Evolutionary conservation across 2,797 vertebrate species (phyloP).

Genomic region (Falco rusticolus): DNA sequence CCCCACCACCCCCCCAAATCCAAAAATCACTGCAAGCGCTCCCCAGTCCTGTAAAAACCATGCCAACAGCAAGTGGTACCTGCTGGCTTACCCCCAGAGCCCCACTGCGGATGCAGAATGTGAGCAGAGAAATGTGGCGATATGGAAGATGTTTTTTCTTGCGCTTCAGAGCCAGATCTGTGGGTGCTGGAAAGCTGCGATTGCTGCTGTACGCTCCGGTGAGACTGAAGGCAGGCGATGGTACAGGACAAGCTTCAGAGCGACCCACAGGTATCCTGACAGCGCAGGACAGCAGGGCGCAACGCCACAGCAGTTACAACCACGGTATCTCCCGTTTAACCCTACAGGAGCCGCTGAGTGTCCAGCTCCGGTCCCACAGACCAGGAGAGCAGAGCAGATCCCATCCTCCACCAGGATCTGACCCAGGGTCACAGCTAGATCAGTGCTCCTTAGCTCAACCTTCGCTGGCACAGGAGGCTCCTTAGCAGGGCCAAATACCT

Average conservation of each 20-base stretch:
- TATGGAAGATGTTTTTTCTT: neutral
- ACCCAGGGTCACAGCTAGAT: neutral
- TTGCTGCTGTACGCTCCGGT: neutral
- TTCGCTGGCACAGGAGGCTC: neutral
- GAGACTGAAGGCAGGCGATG: neutral
- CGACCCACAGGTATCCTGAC: neutral
- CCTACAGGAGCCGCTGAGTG: neutral
- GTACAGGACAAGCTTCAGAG: neutral
- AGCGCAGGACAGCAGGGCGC: neutral
- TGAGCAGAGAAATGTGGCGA: fast-evolving
- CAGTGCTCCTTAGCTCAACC: neutral
- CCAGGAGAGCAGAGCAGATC: neutral
- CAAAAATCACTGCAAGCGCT: neutral
- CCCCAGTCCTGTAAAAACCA: neutral
- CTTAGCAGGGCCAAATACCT: neutral
- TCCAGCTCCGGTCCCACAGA: neutral
- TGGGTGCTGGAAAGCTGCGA: neutral
- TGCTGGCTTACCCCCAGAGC: neutral
- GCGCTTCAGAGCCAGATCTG: neutral
- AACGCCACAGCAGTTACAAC: neutral
- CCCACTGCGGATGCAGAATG: fast-evolving
- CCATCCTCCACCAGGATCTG: neutral
- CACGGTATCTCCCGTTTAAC: fast-evolving
- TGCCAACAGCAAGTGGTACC: neutral
- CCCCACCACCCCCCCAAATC: neutral